Base-by-base conservation (phyloP, 2,797 vertebrate genomes). In the Oophaga sylvatica region DNA sequence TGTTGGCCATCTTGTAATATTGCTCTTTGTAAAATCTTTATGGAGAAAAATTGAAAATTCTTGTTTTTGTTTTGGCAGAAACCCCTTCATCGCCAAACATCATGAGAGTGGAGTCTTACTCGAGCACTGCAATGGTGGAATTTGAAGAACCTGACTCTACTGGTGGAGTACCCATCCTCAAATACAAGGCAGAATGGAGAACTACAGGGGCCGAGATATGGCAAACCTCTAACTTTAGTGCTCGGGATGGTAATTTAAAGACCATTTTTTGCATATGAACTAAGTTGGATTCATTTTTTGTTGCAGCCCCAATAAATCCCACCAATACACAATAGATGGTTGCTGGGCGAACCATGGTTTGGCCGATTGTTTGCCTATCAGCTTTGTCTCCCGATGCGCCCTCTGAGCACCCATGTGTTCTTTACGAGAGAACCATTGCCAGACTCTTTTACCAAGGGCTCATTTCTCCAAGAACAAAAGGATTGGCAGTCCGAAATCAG, bases 141-240 rank as follows among this genome's bases (percentile, higher is more conserved):
- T 97, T 99, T 9, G 95, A 95, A 22, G 97, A 98, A 91, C 98
- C 98, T 0, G 98, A 98, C 85, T 96, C 97, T 87, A 96, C 94
- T 0, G 98, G 98, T 0, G 98, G 98, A 0, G 98, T 99, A 84
- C 96, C 97, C 71, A 95, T 99, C 87, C 96, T 99, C 88, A 96
- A 92, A 79, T 99, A 98, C 94, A 96, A 93, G 90, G 97, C 95
- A 0, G 95, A 98, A 89, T 99, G 98, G 98, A 97, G 93, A 91
- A 91, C 88, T 0, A 86, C 94, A 85, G 95, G 94, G 0, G 94
- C 94, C 80, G 95, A 93, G 29, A 93, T 92, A 41, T 99, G 98
- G 98, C 87, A 92, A 53, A 93, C 94, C 1, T 92, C 65, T 81
- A 90, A 96, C 90, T 97, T 95, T 1, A 95, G 97, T 68, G 94